A percentile compares a stretch with the other conserved stretches of the same genome.
Evolutionary conservation across 2,888 invertebrate species (phyloP).

Genomic region (Thyatira batis): DNA sequence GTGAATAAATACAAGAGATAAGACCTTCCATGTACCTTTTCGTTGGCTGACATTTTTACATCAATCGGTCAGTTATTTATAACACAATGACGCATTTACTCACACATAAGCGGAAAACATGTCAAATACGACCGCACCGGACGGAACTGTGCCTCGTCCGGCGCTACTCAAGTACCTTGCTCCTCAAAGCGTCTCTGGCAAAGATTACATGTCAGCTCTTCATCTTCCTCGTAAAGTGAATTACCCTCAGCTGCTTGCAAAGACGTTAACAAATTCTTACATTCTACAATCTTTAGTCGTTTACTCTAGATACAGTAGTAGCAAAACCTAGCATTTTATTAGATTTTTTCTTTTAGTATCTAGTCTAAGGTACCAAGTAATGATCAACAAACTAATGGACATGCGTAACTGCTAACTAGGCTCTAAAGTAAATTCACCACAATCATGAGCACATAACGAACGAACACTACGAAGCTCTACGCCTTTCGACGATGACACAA

Average conservation of each 20-base stretch:
- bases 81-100: conserved; percentile 81
- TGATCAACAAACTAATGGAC: conserved; percentile 41
- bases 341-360: neutral
- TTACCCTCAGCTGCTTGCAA: conserved; percentile 85
- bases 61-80: conserved; percentile 46
- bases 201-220: conserved; percentile 87
- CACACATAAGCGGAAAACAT: conserved; percentile 79
- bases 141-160: conserved; percentile 62
- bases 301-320: conserved; percentile 20
- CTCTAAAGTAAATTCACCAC: conserved; percentile 25
- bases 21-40: conserved; percentile 46
- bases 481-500: conserved; percentile 36
- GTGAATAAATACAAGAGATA: conserved; percentile 36
- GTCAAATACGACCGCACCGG: conserved; percentile 72
- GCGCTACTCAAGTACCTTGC: conserved; percentile 85
- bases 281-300: conserved; percentile 51
- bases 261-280: conserved; percentile 81
- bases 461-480: conserved; percentile 55
- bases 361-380: conserved; percentile 28
- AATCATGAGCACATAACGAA: conserved; percentile 34
- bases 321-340: conserved; percentile 2
- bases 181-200: conserved; percentile 90
- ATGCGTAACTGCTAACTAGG: conserved; percentile 47
- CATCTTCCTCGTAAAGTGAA: conserved; percentile 84
- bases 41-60: conserved; percentile 45